These are phyloP conservation scores for Polia nebulosa DNA, from an alignment of 2,888 invertebrate genomes.

Conservation along the genomic window DNA sequence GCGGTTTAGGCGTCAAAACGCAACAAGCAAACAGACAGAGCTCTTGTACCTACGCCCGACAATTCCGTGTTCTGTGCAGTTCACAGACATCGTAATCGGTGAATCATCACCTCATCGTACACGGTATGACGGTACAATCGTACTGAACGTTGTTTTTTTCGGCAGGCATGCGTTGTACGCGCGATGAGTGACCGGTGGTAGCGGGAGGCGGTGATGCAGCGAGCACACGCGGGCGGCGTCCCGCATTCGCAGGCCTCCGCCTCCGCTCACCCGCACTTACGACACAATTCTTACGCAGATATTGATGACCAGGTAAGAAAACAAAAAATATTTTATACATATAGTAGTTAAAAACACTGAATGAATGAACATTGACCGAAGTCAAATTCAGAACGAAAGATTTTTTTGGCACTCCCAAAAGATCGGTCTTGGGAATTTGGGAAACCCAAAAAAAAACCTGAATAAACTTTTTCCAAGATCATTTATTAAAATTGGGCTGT, in stretches of 20 bases:
- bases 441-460: no score
- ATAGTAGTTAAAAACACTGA: no score
- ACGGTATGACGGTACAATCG: conserved; percentile 31
- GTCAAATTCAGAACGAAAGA: no score
- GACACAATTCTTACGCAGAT: conserved; percentile 82
- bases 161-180: conserved; percentile 73
- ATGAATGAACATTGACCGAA: no score
- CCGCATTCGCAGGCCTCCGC: conserved; percentile 86
- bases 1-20: background rate
- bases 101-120: conserved; percentile 29
- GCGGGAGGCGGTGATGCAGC: conserved; percentile 90
- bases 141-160: conserved; percentile 39
- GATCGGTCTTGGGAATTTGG: no score
- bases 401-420: no score
- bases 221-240: conserved; percentile 87
- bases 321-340: no score
- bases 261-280: conserved; percentile 79
- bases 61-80: background rate
- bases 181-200: conserved; percentile 86
- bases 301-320: conserved; percentile 88
- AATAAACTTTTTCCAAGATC: no score
- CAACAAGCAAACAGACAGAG: background rate
- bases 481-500: no score
- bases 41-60: background rate
- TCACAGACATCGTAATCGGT: conserved; percentile 17